Conservation (phyloP, 2,888 invertebrate species). For the Cataglyphis livida region DNA sequence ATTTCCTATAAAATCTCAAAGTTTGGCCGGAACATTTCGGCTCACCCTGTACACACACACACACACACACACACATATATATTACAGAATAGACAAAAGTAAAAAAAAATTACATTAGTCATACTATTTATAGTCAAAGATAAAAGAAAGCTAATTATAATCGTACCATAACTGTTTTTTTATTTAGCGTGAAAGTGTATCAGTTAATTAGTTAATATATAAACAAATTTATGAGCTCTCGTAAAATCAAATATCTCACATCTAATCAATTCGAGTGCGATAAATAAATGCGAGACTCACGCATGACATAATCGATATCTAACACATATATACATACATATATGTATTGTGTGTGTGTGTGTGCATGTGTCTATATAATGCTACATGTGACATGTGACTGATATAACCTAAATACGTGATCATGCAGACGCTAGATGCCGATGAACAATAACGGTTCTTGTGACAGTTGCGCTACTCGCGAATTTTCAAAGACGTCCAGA, state of each 20-base stretch:
- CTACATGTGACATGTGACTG: slow-evolving; percentile 45
- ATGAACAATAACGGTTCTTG: neutral
- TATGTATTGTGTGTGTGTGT: neutral
- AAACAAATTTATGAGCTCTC: neutral
- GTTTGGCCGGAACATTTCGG: too few species aligned
- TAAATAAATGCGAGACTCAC: neutral
- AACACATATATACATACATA: neutral
- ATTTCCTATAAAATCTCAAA: too few species aligned
- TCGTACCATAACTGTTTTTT: neutral
- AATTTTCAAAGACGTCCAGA: neutral
- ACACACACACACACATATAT: too few species aligned
- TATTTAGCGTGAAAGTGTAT: neutral
- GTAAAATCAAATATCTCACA: neutral
- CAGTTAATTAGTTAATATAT: neutral
- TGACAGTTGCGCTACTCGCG: neutral
- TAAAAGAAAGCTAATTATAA: neutral
- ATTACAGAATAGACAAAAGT: too few species aligned
- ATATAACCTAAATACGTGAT: slow-evolving; percentile 42
- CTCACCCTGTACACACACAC: too few species aligned
- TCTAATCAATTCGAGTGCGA: neutral
- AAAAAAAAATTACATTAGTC: too few species aligned
- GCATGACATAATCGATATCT: neutral
- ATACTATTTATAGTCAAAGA: neutral
- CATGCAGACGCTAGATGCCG: neutral
- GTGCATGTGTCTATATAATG: neutral